Evolutionary conservation across 2,797 vertebrate genomes (phyloP), one percentile per base, ranked within the genome.

Genomic region (Dryobates pubescens): DNA sequence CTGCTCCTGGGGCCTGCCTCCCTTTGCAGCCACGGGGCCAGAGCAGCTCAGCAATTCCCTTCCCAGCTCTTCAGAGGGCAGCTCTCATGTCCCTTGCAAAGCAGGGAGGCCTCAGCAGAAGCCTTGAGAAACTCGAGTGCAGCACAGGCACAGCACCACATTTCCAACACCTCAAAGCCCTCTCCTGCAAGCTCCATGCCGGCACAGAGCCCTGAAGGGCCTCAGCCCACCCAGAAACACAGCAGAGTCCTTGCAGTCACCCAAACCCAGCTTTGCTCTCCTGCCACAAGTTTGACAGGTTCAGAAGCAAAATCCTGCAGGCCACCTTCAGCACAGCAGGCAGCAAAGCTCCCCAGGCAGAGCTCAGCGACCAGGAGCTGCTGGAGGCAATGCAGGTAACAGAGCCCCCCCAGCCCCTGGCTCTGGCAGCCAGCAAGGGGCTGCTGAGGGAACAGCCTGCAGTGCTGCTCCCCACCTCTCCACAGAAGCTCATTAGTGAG

Each of bases 341-440:
- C 56, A 64, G 27, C 87, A 96, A 89, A 41, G 27, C 82, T 2
- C 84, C 93, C 6, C 30, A n/a, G 36, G 70, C 23, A 0, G 96
- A 97, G 88, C 87, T 97, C 71, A 81, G 93, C 0, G 98, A 98
- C 0, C 67, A 64, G 1, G 96, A 97, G 34, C 49, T 97, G 71
- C 94, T 98, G 62, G 97, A 98, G 6, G 90, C 93, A 14, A 65
- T 98, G 92, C 98, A 98, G 97, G 98, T 98, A 92, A 0, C 53
- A 54, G 22, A 64, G n/a, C n/a, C n/a, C 49, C 15, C 10, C 13
- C 13, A 3, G 22, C 26, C 29, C 10, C 32, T 13, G 36, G 70
- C 81, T 13, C 49, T 13, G 61, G 56, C 47, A 72, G 65, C 29
- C 4, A 9, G 47, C 11, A 10, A 3, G 13, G 38, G 22, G 11